Base-by-base conservation (phyloP, 64 coral and sea anemone genomes). In the Astreopora myriophthalma region DNA sequence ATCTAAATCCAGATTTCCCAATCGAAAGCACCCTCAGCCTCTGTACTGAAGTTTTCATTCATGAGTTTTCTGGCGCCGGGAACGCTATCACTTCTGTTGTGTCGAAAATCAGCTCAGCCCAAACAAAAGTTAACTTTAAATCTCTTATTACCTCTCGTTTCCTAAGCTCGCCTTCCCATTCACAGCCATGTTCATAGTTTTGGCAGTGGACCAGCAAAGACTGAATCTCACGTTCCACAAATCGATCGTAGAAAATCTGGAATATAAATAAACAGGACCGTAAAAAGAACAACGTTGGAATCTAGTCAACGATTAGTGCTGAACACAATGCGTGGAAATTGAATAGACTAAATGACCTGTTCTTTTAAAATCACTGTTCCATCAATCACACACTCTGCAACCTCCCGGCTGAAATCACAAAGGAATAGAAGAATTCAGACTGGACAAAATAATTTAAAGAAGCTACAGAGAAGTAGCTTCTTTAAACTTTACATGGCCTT, bases 221-320 rank as follows among this genome's bases (percentile, higher is more conserved):
- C 76, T 80, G 66, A 20, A 90, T 90, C 35, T 90, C 88, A 44
- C 88, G 64, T 20, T 66, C 76, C 1, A 80, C 76, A 51, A 90
- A 90, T 26, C 49, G 63, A 63, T 90, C 88, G 32, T 36, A 49
- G 42, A 90, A 90, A 12, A 90, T 62, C 88, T 90, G n/a, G 1
- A 81, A 89, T 10, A 31, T 3, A 40, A 48, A 22, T 29, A 6
- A n/a, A 26, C 6, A 64, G 20, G 61, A 0, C 51, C 12, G 13
- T 3, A 13, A 19, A 0, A 0, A 5, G 40, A 44, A 44, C 40
- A 44, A 44, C 11, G 40, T 44, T 44, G 40, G 40, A 44, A 44
- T 42, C 40, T 44, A 8, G 40, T 44, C 40, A 44, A 44, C 6
- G 40, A 11, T 44, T 44, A 0, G 6, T 11, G 11, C 40, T 11